Evolutionary conservation across 2,888 invertebrate species (phyloP), one percentile per base, ranked within the genome.

Genomic region (Orthosia incerta): DNA sequence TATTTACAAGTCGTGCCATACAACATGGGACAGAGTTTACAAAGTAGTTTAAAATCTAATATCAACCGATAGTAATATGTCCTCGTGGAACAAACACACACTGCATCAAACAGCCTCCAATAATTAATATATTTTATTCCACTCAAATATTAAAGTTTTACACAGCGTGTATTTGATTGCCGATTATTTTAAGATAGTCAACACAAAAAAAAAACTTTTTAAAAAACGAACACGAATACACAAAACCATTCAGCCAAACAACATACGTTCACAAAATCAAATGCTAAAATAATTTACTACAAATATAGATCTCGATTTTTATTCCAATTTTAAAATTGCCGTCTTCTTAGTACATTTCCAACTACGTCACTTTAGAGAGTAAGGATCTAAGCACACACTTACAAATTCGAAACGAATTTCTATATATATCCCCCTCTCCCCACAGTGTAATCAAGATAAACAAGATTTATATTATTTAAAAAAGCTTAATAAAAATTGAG

Each of bases 271-370:
- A 78, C 74, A 85, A 85, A 85, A 82, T 82, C 72, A 69, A 82
- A 82, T 80, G 57, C 74, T 79, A 85, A 72, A 85, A 85, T 85
- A 82, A 82, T 82, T 77, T 71, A 84, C 70, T 81, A 81, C 31
- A 81, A 81, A 84, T 71, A 81, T 70, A 67, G 45, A 70, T 84
- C 70, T 71, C 57, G 39, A 80, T 80, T 75, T 53, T 56, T 55
- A 62, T 55, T 70, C 80, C 53, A 83, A 73, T 64, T 68, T 45
- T 48, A 59, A 79, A 64, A 60, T 61, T 50, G 20, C 23, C 67
- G 65, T 48, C 66, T 74, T 70, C 45, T 57, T 31, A 46, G n/a
- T 39, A 65, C 4, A 57, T 72, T 76, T 65, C 71, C 70, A 76
- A 66, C 23, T 60, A 66, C 20, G 77, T 76, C 61, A 61, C 61